Percentiles rank a stretch among this genome's conserved stretches.
Evolutionary conservation across 2,888 invertebrate species (phyloP).

Genomic region (Pachycephus smyrnensis): DNA sequence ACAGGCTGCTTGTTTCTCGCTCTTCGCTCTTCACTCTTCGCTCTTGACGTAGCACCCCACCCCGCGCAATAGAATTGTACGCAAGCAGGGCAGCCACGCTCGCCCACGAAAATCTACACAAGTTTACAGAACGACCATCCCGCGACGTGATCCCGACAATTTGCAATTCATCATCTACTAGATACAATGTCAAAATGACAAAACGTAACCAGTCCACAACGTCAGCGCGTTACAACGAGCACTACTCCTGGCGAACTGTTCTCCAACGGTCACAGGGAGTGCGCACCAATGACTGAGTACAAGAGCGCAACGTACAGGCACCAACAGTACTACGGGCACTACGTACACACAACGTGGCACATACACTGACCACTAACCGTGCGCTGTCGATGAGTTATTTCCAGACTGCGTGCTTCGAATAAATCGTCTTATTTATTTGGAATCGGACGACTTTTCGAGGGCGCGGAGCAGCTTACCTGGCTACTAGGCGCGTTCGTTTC

Average conservation of each 20-base stretch:
- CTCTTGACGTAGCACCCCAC: background rate
- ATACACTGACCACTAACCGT: background rate
- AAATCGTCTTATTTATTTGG: conserved; percentile 45
- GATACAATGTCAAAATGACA: background rate
- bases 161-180: too few relatives aligned
- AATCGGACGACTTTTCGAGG: conserved; percentile 11
- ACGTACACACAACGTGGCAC: background rate
- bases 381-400: conserved; percentile 40
- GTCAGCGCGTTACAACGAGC: background rate
- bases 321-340: background rate
- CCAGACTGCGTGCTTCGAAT: conserved; percentile 44
- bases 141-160: too few relatives aligned
- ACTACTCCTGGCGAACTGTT: background rate
- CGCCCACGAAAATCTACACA: background rate
- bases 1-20: conserved; percentile 39
- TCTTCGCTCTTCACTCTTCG: conserved; percentile 16
- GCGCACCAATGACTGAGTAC: background rate
- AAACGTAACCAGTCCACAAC: background rate
- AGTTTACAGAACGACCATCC: background rate
- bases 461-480: background rate
- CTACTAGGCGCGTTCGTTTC: background rate
- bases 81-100: background rate
- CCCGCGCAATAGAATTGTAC: background rate
- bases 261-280: background rate
- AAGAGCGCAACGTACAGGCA: background rate